Evolutionary conservation across 2,888 invertebrate genomes (phyloP).

Genomic region (Standfussiana lucernea): DNA sequence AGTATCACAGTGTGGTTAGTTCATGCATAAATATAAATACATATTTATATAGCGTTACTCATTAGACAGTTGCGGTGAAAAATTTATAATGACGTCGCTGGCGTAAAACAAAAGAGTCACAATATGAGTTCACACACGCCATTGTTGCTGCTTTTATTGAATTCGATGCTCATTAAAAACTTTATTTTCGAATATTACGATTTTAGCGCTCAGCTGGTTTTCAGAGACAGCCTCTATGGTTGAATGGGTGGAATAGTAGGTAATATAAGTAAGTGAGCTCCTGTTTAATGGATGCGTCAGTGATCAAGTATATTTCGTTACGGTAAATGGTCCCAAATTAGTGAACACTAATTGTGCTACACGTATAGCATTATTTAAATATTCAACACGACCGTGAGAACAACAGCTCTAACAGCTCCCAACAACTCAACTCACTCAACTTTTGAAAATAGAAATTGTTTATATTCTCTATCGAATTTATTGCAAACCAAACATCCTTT

Average conservation of each 20-base stretch:
- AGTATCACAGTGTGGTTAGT: not conserved
- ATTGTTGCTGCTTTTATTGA: slow-evolving; percentile 87
- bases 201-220: slow-evolving; percentile 60
- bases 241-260: slow-evolving; percentile 45
- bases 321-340: slow-evolving; percentile 15
- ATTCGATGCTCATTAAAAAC: slow-evolving; percentile 88
- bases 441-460: slow-evolving; percentile 19
- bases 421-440: too few relatives aligned
- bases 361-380: slow-evolving; percentile 21
- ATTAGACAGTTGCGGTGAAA: slow-evolving; percentile 84
- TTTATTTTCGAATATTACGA: slow-evolving; percentile 69
- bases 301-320: slow-evolving; percentile 24
- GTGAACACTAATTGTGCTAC: slow-evolving; percentile 10
- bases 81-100: slow-evolving; percentile 83
- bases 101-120: slow-evolving; percentile 82
- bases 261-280: slow-evolving; percentile 50
- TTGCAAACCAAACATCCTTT: slow-evolving; percentile 5
- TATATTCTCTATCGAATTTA: slow-evolving; percentile 19
- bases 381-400: not conserved
- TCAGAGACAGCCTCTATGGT: slow-evolving; percentile 32
- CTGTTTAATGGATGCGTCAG: slow-evolving; percentile 28
- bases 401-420: too few relatives aligned
- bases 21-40: slow-evolving; percentile 67
- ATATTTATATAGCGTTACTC: slow-evolving; percentile 76
- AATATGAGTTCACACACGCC: slow-evolving; percentile 84